phyloP scores from a whole-genome alignment of 1,140 invertebrate species.

The Euwallacea similis region DNA sequence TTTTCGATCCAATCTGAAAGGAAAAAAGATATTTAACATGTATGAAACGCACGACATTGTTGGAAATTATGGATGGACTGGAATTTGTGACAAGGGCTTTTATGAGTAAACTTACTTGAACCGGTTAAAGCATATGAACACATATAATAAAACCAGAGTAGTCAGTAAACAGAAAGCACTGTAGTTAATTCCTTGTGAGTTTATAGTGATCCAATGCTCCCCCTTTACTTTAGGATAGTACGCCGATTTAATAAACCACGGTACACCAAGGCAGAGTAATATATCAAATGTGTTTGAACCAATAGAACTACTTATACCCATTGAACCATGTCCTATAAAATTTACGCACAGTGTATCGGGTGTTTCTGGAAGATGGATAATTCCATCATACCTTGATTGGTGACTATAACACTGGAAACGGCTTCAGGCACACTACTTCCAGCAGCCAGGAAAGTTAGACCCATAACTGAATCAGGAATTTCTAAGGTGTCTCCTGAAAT shows the following conservation, averaged over 20 bases:
- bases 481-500: constrained; percentile 63
- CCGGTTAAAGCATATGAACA: constrained; percentile 72
- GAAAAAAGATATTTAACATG: constrained; percentile 1
- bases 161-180: constrained; percentile 77
- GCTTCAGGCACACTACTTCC: constrained; percentile 87
- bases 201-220: constrained; percentile 73
- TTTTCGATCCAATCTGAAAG: constrained; percentile 68
- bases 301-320: constrained; percentile 87
- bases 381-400: constrained; percentile 66
- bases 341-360: not conserved
- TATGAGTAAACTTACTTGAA: constrained; percentile 60
- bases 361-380: not conserved
- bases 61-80: too few relatives aligned
- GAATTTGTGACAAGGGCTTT: not conserved
- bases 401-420: constrained; percentile 77
- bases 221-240: constrained; percentile 71
- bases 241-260: constrained; percentile 81
- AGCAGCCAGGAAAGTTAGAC: constrained; percentile 79
- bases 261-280: constrained; percentile 79
- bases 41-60: too few relatives aligned
- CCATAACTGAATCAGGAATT: constrained; percentile 78
- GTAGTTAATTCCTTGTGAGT: constrained; percentile 78
- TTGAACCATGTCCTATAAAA: constrained; percentile 75
- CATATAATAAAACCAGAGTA: constrained; percentile 74
- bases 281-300: constrained; percentile 91